Evolutionary conservation across 2,113 vertebrate species (phyloP).

Genomic region (Desmodus rotundus): DNA sequence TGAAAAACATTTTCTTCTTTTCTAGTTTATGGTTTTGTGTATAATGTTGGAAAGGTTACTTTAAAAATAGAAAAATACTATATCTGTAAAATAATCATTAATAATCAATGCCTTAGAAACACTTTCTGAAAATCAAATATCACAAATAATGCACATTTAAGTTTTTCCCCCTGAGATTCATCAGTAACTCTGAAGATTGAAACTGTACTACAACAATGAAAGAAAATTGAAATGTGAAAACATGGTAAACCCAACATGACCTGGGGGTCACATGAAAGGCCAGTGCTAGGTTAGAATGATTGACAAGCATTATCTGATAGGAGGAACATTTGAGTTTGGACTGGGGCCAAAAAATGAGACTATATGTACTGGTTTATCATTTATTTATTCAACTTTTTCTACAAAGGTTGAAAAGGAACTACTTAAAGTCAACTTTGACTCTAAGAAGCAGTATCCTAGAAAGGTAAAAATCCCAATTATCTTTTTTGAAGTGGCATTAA

Average conservation of each 20-base stretch:
- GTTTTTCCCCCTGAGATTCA: neutral
- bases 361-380: neutral
- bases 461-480: neutral
- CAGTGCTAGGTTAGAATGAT: neutral
- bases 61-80: neutral
- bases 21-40: neutral
- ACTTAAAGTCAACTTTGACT: neutral
- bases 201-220: neutral
- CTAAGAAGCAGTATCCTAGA: neutral
- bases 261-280: neutral
- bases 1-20: neutral
- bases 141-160: neutral
- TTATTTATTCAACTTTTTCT: neutral
- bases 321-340: neutral
- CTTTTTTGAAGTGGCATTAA: neutral
- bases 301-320: neutral
- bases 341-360: neutral
- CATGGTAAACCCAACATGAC: neutral
- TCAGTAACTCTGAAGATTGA: neutral
- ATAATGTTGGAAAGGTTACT: neutral
- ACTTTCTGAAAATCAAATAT: neutral
- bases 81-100: neutral
- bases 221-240: neutral
- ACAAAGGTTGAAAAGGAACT: neutral
- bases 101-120: neutral